phyloP scores from a whole-genome alignment of 2,888 invertebrate species.

The Galerucella nymphaeae region DNA sequence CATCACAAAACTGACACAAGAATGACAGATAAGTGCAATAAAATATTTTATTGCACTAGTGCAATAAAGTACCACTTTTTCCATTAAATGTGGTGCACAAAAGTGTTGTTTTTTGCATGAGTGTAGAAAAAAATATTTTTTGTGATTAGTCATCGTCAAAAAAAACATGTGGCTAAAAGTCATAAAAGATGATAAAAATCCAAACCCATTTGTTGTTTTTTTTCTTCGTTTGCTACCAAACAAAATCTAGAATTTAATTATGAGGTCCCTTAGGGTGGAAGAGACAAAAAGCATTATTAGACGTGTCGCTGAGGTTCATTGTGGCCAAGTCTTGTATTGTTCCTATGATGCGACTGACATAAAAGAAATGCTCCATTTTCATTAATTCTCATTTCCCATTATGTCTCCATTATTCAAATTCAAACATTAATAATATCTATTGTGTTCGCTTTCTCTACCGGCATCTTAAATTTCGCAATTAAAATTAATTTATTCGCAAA shows the following conservation, averaged over 20 bases:
- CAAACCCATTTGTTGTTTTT: background rate
- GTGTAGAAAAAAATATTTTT: too few relatives aligned
- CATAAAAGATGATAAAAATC: background rate
- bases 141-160: too few relatives aligned
- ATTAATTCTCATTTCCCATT: slow-evolving; percentile 45
- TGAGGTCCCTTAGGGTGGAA: slow-evolving; percentile 42
- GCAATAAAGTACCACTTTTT: too few relatives aligned
- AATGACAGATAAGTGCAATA: too few relatives aligned
- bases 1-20: too few relatives aligned
- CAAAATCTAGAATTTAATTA: slow-evolving; percentile 47
- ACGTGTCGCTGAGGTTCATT: slow-evolving; percentile 50
- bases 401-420: slow-evolving; percentile 41
- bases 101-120: too few relatives aligned
- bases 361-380: slow-evolving; percentile 45
- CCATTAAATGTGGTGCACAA: too few relatives aligned
- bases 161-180: too few relatives aligned
- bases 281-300: slow-evolving; percentile 46
- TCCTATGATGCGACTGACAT: slow-evolving; percentile 43
- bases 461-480: slow-evolving; percentile 1
- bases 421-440: slow-evolving; percentile 38
- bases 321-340: slow-evolving; percentile 45
- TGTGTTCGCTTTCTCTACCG: slow-evolving; percentile 13
- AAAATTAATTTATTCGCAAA: slow-evolving; percentile 6
- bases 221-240: slow-evolving; percentile 24
- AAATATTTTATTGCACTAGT: too few relatives aligned